A percentile compares a stretch with the other conserved stretches of the same genome.
Evolutionary conservation across 2,888 invertebrate genomes (phyloP).

Genomic region (Parnassius mnemosyne): DNA sequence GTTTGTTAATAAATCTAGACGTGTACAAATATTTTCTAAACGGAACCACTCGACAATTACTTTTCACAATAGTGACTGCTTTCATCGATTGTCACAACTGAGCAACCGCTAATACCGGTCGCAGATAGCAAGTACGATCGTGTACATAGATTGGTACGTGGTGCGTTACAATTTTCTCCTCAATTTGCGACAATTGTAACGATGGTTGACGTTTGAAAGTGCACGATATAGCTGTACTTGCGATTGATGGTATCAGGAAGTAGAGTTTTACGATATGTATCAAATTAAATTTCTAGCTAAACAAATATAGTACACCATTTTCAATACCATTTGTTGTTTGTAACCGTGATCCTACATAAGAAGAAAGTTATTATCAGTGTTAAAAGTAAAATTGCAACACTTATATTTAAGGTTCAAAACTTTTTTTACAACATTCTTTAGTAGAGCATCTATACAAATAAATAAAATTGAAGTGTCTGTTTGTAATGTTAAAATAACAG

Average conservation of each 20-base stretch:
- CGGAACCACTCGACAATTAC: constrained; percentile 9
- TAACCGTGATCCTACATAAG: too few species aligned
- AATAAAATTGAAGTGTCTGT: too few species aligned
- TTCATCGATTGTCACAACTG: constrained; percentile 22
- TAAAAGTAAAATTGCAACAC: too few species aligned
- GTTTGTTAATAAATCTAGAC: constrained; percentile 3
- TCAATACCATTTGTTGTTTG: too few species aligned
- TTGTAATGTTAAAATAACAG: too few species aligned
- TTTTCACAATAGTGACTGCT: constrained; percentile 4
- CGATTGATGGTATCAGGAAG: constrained; percentile 3
- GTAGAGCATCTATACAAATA: too few species aligned
- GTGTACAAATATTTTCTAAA: constrained; percentile 5
- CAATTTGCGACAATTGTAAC: constrained; percentile 55
- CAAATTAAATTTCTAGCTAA: too few species aligned
- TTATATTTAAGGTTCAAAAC: too few species aligned
- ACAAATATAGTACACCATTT: too few species aligned
- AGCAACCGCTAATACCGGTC: constrained; percentile 19
- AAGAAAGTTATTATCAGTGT: too few species aligned
- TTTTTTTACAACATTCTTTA: too few species aligned
- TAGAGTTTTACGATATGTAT: not conserved
- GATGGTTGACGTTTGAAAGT: constrained; percentile 38
- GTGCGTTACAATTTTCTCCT: constrained; percentile 64
- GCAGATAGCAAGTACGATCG: constrained; percentile 2
- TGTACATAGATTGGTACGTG: constrained; percentile 31
- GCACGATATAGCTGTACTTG: constrained; percentile 34